Percentiles rank a stretch among this genome's conserved stretches.
These are phyloP conservation scores for Martes martes DNA, from an alignment of 2,113 vertebrate species.

Conservation along the genomic window DNA sequence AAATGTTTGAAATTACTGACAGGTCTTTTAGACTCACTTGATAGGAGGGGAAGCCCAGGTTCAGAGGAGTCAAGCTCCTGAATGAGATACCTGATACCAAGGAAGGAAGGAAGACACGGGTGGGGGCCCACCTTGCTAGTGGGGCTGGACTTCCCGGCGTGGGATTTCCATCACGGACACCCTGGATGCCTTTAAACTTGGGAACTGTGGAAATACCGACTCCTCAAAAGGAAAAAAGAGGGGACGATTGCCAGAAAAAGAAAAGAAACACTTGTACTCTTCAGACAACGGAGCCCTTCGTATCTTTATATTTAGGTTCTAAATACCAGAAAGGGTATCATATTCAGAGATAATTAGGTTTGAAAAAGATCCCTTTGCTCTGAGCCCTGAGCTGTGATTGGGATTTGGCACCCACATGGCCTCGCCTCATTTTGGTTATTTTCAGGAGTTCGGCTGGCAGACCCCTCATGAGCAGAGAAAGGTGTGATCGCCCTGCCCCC, in stretches of 20 bases:
- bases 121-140: fast-evolving
- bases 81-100: not conserved
- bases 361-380: not conserved
- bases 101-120: not conserved
- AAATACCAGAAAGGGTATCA: not conserved
- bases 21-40: not conserved
- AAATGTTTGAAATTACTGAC: not conserved
- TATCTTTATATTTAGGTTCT: not conserved
- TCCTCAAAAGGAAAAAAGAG: not conserved
- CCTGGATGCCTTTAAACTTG: not conserved
- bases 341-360: not conserved
- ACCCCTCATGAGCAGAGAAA: not conserved
- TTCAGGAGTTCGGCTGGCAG: not conserved
- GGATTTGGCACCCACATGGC: not conserved
- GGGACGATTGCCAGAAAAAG: not conserved
- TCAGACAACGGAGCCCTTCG: not conserved
- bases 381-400: fast-evolving
- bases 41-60: not conserved
- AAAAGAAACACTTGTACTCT: not conserved
- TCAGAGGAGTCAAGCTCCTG: not conserved
- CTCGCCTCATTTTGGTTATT: not conserved
- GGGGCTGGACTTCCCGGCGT: too few relatives aligned
- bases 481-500: fast-evolving
- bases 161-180: not conserved
- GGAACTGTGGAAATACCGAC: not conserved